Evolutionary conservation across 2,113 vertebrate species (phyloP).

Genomic region (Xyliphius kryptos): DNA sequence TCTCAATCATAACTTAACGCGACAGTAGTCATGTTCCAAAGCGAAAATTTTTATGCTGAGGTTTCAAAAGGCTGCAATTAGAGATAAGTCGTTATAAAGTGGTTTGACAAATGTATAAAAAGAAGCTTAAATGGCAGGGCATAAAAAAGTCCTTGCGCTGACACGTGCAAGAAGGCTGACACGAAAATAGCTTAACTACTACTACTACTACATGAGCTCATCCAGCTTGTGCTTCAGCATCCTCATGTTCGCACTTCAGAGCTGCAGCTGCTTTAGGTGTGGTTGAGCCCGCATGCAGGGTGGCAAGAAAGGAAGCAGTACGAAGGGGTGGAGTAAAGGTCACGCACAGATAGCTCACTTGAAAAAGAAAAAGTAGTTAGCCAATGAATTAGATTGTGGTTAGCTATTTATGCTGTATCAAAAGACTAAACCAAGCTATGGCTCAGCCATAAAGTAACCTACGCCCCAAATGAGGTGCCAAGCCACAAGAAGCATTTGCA

Average conservation of each 20-base stretch:
- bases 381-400: slow-evolving; percentile 78
- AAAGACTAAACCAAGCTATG: slow-evolving; percentile 86
- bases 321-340: slow-evolving; percentile 24
- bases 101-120: slow-evolving; percentile 63
- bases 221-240: slow-evolving; percentile 56
- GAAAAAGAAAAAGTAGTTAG: slow-evolving; percentile 52
- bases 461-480: slow-evolving; percentile 98
- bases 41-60: slow-evolving; percentile 49
- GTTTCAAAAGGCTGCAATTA: slow-evolving; percentile 62
- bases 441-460: slow-evolving; percentile 89
- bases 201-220: slow-evolving; percentile 46
- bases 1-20: slow-evolving; percentile 55
- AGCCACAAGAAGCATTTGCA: slow-evolving; percentile 99
- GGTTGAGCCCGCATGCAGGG: slow-evolving; percentile 48
- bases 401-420: slow-evolving; percentile 96
- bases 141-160: slow-evolving; percentile 54
- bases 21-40: slow-evolving; percentile 55
- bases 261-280: slow-evolving; percentile 37
- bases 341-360: slow-evolving; percentile 39
- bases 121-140: slow-evolving; percentile 48
- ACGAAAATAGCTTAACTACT: slow-evolving; percentile 35
- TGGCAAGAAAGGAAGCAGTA: slow-evolving; percentile 28
- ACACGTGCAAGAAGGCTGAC: slow-evolving; percentile 47
- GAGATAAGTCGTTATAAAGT: slow-evolving; percentile 58
- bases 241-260: slow-evolving; percentile 53